Conservation (phyloP, 2,888 invertebrate species). For the Andricus curvator region DNA sequence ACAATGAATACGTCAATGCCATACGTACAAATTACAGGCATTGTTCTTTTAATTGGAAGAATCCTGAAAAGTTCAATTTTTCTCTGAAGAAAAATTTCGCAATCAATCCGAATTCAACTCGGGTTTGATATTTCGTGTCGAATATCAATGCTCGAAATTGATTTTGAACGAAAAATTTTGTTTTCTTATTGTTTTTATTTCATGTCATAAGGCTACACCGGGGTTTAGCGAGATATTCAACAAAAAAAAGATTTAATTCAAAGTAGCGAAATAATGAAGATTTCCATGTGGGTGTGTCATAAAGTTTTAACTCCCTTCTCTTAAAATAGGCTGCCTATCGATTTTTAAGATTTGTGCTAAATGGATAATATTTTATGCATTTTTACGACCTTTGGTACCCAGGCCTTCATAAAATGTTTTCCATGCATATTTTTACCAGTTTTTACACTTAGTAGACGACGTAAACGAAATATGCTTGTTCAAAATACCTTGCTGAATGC, state of each 20-base stretch:
- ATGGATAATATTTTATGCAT: conserved; percentile 3
- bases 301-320: neutral
- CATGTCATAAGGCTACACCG: neutral
- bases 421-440: neutral
- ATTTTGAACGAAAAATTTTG: neutral
- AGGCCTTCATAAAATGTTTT: neutral
- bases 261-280: neutral
- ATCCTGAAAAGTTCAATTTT: neutral
- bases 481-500: too few relatives aligned
- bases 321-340: neutral
- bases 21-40: neutral
- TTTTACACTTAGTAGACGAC: neutral
- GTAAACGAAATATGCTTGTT: too few relatives aligned
- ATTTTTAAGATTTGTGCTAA: neutral
- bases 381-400: neutral
- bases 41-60: neutral
- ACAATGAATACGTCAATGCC: neutral
- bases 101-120: neutral
- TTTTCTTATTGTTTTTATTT: neutral
- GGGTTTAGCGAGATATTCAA: neutral
- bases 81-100: neutral
- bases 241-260: neutral
- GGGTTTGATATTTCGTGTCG: neutral
- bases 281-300: neutral
- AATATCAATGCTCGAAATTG: neutral